These are phyloP conservation scores for Meloe dianella DNA, from an alignment of 2,888 invertebrate genomes.

Conservation along the genomic window DNA sequence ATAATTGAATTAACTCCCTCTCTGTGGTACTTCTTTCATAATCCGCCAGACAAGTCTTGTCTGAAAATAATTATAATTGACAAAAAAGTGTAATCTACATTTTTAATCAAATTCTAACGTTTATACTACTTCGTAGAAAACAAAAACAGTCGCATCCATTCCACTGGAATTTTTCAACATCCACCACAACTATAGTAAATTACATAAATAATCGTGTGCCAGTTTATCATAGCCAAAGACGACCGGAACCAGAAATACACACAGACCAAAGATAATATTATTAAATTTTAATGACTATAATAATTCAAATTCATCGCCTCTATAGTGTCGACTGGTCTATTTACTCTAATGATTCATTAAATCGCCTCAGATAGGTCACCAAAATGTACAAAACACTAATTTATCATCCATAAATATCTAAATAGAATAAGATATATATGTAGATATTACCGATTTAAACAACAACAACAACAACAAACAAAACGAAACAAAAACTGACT, in stretches of 20 bases:
- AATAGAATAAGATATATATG: not conserved
- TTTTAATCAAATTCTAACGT: too few species aligned
- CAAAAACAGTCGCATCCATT: not conserved
- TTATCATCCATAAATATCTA: not conserved
- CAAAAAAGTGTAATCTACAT: not conserved
- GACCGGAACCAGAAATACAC: not conserved
- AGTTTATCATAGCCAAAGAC: not conserved
- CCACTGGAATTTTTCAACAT: not conserved
- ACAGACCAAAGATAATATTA: constrained; percentile 34
- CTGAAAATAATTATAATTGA: not conserved
- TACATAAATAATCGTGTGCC: constrained; percentile 2
- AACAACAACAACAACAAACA: not conserved
- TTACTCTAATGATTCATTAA: constrained; percentile 29
- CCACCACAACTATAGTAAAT: not conserved
- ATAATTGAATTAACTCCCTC: not conserved
- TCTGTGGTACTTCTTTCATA: not conserved
- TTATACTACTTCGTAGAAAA: too few species aligned
- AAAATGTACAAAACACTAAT: not conserved
- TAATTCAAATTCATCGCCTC: constrained; percentile 32
- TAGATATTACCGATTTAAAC: not conserved
- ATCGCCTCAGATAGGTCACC: not conserved
- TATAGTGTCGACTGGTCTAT: constrained; percentile 27
- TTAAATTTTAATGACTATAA: constrained; percentile 35
- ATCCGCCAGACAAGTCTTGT: not conserved
- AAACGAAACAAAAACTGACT: not conserved